These are phyloP conservation scores for Zapus hudsonius DNA, from an alignment of 2,113 vertebrate species.

Conservation along the genomic window DNA sequence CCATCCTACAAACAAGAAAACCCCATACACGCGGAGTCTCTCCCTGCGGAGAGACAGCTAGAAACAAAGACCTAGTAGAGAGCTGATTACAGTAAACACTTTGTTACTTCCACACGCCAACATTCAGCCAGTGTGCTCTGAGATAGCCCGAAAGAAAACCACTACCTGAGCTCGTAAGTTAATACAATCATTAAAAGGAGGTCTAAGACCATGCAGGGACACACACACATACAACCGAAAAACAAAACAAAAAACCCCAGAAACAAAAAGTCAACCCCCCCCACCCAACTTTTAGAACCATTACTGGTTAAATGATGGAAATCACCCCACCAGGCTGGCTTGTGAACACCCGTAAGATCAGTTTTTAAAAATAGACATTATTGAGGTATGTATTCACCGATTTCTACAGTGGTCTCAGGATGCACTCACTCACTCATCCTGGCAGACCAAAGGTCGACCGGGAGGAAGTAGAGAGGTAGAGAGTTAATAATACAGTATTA, in stretches of 20 bases:
- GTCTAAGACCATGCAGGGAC: constrained; percentile 93
- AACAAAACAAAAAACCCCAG: no score
- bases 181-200: constrained; percentile 95
- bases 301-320: constrained; percentile 88
- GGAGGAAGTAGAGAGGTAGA: constrained; percentile 8
- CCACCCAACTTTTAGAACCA: constrained; percentile 87
- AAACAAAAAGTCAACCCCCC: no score
- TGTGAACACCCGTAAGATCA: constrained; percentile 88
- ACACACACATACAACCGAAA: constrained; percentile 65
- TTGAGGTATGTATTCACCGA: constrained; percentile 83
- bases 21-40: constrained; percentile 73
- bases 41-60: constrained; percentile 80
- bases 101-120: constrained; percentile 84
- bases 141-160: constrained; percentile 85
- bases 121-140: constrained; percentile 90
- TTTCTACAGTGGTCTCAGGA: constrained; percentile 79
- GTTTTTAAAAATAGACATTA: constrained; percentile 83
- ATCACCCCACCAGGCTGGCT: constrained; percentile 86
- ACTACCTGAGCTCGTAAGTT: constrained; percentile 94
- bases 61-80: constrained; percentile 80
- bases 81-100: constrained; percentile 86
- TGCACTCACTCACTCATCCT: constrained; percentile 70
- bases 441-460: not conserved
- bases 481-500: constrained; percentile 62
- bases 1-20: constrained; percentile 75